These are phyloP conservation scores for Manis pentadactyla DNA, from an alignment of 2,797 vertebrate species.

Conservation along the genomic window DNA sequence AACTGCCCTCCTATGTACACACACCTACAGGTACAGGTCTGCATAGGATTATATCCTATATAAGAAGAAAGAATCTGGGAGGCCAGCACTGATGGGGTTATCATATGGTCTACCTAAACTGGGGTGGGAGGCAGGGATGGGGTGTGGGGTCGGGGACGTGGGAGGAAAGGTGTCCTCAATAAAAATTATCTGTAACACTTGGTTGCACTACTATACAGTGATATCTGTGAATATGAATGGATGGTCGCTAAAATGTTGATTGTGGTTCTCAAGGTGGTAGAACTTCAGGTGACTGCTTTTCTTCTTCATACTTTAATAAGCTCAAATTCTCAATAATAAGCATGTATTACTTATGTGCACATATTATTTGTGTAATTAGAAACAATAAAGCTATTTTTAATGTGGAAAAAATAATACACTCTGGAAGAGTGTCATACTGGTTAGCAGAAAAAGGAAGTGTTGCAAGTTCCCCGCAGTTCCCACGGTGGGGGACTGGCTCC, in stretches of 20 bases:
- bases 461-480: neutral
- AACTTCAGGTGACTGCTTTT: neutral
- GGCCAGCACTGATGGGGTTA: neutral
- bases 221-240: neutral
- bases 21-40: neutral
- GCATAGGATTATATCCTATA: neutral
- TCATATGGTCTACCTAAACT: neutral
- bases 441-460: neutral
- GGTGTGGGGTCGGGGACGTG: neutral
- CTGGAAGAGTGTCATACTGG: neutral
- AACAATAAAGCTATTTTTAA: slow-evolving; percentile 48
- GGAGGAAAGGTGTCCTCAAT: neutral
- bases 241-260: neutral
- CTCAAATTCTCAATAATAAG: slow-evolving; percentile 12
- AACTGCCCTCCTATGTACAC: neutral
- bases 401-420: neutral
- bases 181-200: neutral
- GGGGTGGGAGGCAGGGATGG: neutral
- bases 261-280: neutral
- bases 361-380: slow-evolving; percentile 30
- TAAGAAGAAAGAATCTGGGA: neutral
- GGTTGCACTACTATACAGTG: neutral
- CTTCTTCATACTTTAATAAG: neutral
- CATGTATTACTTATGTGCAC: slow-evolving; percentile 12
- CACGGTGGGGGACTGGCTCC: neutral